Evolutionary conservation across 2,888 invertebrate species (phyloP), one percentile per base, ranked within the genome.

Genomic region (Pristionchus mayeri): DNA sequence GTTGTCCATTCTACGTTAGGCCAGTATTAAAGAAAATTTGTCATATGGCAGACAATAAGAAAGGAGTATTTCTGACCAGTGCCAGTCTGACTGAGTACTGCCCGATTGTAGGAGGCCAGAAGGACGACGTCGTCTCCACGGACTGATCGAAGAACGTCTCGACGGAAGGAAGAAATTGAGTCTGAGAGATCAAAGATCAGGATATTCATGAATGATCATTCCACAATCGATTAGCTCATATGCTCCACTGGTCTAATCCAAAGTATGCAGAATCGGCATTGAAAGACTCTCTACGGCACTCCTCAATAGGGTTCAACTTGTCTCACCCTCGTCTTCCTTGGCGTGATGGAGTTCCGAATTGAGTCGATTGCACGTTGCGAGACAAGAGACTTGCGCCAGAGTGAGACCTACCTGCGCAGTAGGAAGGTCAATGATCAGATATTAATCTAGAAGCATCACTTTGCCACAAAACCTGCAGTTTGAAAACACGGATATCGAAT

Each of bases 341-440:
- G 87, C 90, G 71, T 88, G 86, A 24, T 85, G 76, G 27, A 89
- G 44, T 2, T 84, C 67, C 0, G 91, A 90, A 6, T 90, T 88
- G 30, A 93, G 90, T 50, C 91, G 91, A 88, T 93, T 93, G 86
- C 93, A 93, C 9, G 87, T 88, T 3, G 93, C 93, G 24, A 93
- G 88, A 85, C 93, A 93, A 3, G 90, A 85, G 85, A 93, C 93
- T 87, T 93, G 92, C 3, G 91, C 91, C 78, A 93, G 88, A 18
- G 75, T 84, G 18, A 84, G 75, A 63, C 81, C 81, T 27, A 48
- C 48, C 81, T 82, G 57, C 11, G 40, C n/a, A 24, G 54, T n/a
- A 44, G 13, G 44, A n/a, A 63, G 63, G 27, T 63, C 63, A 63
- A 63, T 40, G 75, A 75, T 37, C 44, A 75, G 24, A 67, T 67